Evolutionary conservation across 1,140 invertebrate genomes (phyloP), one percentile per base, ranked within the genome.

Genomic region (Parapsyche elsis): DNA sequence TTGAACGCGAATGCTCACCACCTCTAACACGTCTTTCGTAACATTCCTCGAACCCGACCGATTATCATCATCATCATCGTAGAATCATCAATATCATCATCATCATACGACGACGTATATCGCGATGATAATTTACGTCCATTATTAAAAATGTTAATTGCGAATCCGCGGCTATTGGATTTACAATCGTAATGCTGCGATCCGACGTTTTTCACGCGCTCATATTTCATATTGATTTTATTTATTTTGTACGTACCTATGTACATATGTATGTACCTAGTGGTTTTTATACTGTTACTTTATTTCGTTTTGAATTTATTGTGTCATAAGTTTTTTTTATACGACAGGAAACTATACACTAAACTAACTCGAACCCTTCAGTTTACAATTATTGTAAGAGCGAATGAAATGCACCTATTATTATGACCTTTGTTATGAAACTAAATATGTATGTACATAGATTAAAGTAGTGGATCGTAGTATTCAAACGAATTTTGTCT

Each of bases 141-240:
- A 26, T 67, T 67, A 67, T 67, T 67, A 67, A 67, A 67, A 67
- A 67, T 67, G 64, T 23, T 67, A 67, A 67, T 67, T 67, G 26
- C 64, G 19, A 23, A 67, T 30, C n/a, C 64, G 64, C 24, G 57
- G 19, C 12, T 14, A 26, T 67, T 26, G 24, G 64, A 67, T 67
- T 67, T 67, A 30, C 24, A 67, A 67, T 67, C 64, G 64, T 24
- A 67, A 12, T 23, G 21, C 9, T 10, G 10, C 64, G 4, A 2
- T 24, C 23, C 23, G 64, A 67, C 64, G 24, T 67, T 67, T 67
- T 67, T 67, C 64, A 67, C 64, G 26, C 64, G 64, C 26, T 67
- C 64, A 26, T 67, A 67, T 67, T 67, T 67, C 64, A 26, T 26
- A 26, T 53, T 24, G 24, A 23, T 67, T 67, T 67, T 67, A 67